Base-by-base conservation (phyloP, 2,797 vertebrate genomes). In the Leptodactylus fallax region DNA sequence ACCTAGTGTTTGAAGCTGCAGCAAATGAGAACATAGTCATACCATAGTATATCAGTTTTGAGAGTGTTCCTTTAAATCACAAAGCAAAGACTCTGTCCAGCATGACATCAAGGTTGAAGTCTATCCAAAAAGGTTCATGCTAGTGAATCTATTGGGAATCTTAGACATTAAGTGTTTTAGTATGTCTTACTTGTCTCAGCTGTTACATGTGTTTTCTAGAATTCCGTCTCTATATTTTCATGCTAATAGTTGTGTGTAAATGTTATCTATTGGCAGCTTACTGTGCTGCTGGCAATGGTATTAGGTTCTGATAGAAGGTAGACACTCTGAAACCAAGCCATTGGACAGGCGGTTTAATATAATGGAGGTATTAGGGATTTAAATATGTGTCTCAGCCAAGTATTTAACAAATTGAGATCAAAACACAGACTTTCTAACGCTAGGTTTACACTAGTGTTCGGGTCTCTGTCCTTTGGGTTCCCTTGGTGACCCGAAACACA, bases 381-480 rank as follows among this genome's bases (percentile, higher is more conserved):
- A 53, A 53, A 69, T 69, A 51, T 69, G 14, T 47, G 19, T 7
- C 55, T 12, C 3, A 51, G 87, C 87, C 87, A 88, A 88, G 61
- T 13, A 25, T 12, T 53, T 81, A 79, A 85, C 87, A 88, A 88
- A 81, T 36, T 36, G 36, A 36, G 36, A 4, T 36, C 36, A 36
- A 36, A 88, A 65, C 78, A 76, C 49, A 17, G 21, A 17, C 8
- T 21, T 0, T 36, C 36, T 36, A 36, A 36, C 36, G 36, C 36
- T 36, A 36, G 36, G 36, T 36, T 36, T 4, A 36, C 36, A 36
- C 1, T 36, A 36, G 36, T 4, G 36, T 36, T 36, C 36, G 36
- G 36, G 36, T 36, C 4, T 36, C 36, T 36, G 36, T 36, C 36
- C 36, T 36, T 36, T 36, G 36, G 1, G 4, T 36, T 36, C 36